These are phyloP conservation scores for Ashinkailepas kermadecensis DNA, from an alignment of 2,888 invertebrate species.

Conservation along the genomic window DNA sequence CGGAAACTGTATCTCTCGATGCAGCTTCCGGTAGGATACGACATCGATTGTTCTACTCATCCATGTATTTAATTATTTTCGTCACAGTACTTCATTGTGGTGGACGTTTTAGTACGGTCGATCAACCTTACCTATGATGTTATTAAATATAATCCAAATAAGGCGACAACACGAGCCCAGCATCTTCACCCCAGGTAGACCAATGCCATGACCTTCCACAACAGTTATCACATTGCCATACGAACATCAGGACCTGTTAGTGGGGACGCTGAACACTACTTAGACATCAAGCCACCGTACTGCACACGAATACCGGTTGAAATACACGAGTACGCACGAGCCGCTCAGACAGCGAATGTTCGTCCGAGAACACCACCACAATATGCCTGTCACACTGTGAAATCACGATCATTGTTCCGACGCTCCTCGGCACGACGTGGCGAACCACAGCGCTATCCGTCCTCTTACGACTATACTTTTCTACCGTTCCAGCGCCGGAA, in stretches of 20 bases:
- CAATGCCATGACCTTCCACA: not conserved
- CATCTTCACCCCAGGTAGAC: not conserved
- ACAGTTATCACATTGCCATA: not conserved
- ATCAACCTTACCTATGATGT: no score
- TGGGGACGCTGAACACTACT: not conserved
- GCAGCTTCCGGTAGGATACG: no score
- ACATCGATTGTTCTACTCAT: no score
- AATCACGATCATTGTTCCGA: no score
- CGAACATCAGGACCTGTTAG: not conserved
- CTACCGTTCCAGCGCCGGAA: not conserved
- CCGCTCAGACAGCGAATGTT: not conserved
- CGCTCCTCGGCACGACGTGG: not conserved
- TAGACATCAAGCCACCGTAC: not conserved
- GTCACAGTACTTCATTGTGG: no score
- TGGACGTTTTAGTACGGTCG: no score
- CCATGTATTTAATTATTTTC: no score
- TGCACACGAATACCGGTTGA: not conserved
- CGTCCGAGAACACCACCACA: not conserved
- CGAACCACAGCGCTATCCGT: not conserved
- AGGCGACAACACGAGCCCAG: not conserved
- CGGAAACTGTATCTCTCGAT: no score
- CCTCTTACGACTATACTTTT: conserved; percentile 2
- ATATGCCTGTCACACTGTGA: not conserved
- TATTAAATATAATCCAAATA: conserved; percentile 3
- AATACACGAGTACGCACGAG: not conserved